These are phyloP conservation scores for Anolis apletophallus DNA, from an alignment of 2,797 vertebrate species.

Conservation along the genomic window DNA sequence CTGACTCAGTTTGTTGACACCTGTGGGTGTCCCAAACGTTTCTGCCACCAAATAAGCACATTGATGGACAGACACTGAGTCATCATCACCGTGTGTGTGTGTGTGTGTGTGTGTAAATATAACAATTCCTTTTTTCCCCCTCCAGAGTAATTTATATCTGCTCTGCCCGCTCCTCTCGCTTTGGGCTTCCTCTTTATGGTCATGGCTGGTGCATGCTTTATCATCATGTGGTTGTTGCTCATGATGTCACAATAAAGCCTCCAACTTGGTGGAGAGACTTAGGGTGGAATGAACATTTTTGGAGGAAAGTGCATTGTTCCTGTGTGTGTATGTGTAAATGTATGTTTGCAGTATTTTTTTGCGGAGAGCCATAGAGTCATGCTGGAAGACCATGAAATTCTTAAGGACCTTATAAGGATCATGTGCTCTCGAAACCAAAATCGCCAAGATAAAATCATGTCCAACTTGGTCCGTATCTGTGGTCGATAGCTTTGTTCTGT, in stretches of 20 bases:
- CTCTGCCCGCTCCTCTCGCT: background rate
- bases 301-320: background rate
- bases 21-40: background rate
- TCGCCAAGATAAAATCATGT: no score
- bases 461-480: no score
- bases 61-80: background rate
- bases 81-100: background rate
- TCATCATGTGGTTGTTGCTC: background rate
- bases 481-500: no score
- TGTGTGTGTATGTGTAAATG: background rate
- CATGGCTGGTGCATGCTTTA: background rate
- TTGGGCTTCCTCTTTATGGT: background rate
- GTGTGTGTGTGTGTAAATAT: background rate
- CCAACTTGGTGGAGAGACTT: no score
- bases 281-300: no score
- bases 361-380: no score
- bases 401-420: no score
- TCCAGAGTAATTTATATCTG: background rate
- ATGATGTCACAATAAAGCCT: background rate
- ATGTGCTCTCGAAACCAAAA: no score
- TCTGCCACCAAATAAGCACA: no score
- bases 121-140: background rate
- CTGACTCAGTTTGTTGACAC: background rate
- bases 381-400: no score
- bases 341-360: no score